Evolutionary conservation across 2,888 invertebrate species (phyloP).

Genomic region (Elegia similella): DNA sequence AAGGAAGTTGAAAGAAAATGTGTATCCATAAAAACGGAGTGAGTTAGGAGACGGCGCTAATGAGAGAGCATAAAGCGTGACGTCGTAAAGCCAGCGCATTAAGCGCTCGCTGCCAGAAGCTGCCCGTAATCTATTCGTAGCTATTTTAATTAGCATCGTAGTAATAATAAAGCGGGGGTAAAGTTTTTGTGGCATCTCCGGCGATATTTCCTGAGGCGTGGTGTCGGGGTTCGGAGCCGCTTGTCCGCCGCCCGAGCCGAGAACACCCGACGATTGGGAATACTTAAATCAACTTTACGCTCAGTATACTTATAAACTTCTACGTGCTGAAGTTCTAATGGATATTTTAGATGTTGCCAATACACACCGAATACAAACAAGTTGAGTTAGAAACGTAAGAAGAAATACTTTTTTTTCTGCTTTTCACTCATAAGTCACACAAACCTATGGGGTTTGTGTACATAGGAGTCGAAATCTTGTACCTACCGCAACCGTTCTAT

Average conservation of each 20-base stretch:
- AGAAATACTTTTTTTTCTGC: too few species aligned
- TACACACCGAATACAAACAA: constrained; percentile 26
- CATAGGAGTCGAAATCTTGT: too few species aligned
- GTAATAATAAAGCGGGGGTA: constrained; percentile 70
- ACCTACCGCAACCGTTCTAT: too few species aligned
- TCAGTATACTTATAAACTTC: constrained; percentile 56
- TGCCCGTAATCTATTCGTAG: constrained; percentile 76
- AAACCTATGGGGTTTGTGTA: too few species aligned
- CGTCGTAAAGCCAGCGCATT: constrained; percentile 77
- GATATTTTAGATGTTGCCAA: constrained; percentile 53
- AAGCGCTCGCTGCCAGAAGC: constrained; percentile 73
- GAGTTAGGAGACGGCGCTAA: constrained; percentile 69
- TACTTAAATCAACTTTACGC: constrained; percentile 66
- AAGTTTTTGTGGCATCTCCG: constrained; percentile 73
- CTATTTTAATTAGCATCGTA: constrained; percentile 79
- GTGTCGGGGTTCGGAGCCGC: constrained; percentile 38
- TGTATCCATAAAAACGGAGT: constrained; percentile 62
- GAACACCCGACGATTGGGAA: constrained; percentile 47
- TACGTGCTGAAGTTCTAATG: constrained; percentile 49
- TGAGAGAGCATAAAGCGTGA: constrained; percentile 77
- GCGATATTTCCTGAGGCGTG: constrained; percentile 55
- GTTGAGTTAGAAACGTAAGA: background rate
- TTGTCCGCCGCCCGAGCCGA: constrained; percentile 35
- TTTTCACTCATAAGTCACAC: too few species aligned
- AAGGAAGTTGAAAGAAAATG: constrained; percentile 48